Evolutionary conservation across 2,888 invertebrate genomes (phyloP).

Genomic region (Epistrophe grossulariae): DNA sequence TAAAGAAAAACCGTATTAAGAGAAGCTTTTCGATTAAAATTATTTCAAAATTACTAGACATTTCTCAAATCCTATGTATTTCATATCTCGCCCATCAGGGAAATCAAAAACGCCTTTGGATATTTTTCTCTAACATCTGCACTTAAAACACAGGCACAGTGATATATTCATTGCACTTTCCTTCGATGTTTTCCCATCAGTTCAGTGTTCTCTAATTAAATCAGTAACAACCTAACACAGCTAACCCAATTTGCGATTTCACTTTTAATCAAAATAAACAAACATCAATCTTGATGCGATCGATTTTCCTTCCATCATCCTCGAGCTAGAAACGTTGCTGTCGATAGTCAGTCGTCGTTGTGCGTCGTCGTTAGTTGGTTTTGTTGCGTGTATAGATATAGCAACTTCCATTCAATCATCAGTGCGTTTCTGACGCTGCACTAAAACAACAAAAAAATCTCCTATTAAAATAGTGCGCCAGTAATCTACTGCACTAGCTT

Average conservation of each 20-base stretch:
- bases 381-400: slow-evolving; percentile 51
- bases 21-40: too few relatives aligned
- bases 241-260: slow-evolving; percentile 65
- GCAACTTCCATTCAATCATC: slow-evolving; percentile 14
- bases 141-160: neutral
- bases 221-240: slow-evolving; percentile 8
- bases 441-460: neutral
- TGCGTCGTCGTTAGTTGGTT: neutral
- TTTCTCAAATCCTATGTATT: neutral
- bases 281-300: slow-evolving; percentile 23
- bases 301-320: slow-evolving; percentile 26
- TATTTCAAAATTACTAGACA: too few relatives aligned
- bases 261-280: slow-evolving; percentile 56
- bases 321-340: slow-evolving; percentile 22
- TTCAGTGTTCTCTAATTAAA: slow-evolving; percentile 11
- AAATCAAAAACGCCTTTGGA: neutral
- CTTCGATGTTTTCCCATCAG: neutral
- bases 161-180: neutral
- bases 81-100: neutral
- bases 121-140: neutral
- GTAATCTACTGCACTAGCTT: slow-evolving; percentile 37
- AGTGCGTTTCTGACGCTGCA: neutral
- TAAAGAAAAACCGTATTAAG: too few relatives aligned
- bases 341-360: too few relatives aligned
- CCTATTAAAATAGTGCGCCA: neutral